phyloP scores from a whole-genome alignment of 2,888 invertebrate species.

The Catotricha subobsoleta region DNA sequence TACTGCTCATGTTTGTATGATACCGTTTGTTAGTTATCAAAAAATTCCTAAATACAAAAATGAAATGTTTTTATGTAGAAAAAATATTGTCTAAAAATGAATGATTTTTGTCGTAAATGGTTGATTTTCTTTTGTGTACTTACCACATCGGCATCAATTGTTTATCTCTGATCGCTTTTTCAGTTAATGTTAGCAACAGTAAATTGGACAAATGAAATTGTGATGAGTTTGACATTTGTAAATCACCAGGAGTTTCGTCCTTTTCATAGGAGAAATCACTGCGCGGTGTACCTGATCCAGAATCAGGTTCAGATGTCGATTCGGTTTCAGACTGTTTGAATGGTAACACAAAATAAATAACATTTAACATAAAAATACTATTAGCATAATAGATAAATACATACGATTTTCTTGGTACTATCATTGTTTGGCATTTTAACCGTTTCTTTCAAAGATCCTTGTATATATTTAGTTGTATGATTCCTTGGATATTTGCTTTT shows the following conservation, averaged over 20 bases:
- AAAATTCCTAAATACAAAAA: conserved; percentile 22
- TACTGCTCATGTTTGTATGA: conserved; percentile 30
- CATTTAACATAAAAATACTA: not conserved
- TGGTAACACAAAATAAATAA: too few relatives aligned
- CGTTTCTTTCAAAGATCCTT: too few relatives aligned
- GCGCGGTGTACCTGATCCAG: conserved; percentile 19
- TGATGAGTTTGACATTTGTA: conserved; percentile 29
- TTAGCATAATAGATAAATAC: too few relatives aligned
- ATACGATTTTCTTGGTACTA: not conserved
- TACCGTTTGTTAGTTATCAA: conserved; percentile 26
- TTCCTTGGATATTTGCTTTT: conserved; percentile 22
- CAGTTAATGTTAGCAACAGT: conserved; percentile 26
- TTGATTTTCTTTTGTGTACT: conserved; percentile 8
- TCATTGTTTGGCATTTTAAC: too few relatives aligned
- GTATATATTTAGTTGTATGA: conserved; percentile 5
- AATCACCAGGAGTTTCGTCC: conserved; percentile 23
- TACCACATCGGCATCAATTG: conserved; percentile 28
- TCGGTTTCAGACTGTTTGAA: too few relatives aligned
- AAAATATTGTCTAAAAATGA: not conserved
- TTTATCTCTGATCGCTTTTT: conserved; percentile 27
- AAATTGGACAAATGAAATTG: conserved; percentile 30
- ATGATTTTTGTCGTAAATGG: not conserved
- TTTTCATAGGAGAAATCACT: conserved; percentile 24
- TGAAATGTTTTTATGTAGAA: not conserved
- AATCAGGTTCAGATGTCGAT: too few relatives aligned